A percentile compares a stretch with the other conserved stretches of the same genome.
Evolutionary conservation across 2,113 vertebrate species (phyloP).

Genomic region (Struthio camelus): DNA sequence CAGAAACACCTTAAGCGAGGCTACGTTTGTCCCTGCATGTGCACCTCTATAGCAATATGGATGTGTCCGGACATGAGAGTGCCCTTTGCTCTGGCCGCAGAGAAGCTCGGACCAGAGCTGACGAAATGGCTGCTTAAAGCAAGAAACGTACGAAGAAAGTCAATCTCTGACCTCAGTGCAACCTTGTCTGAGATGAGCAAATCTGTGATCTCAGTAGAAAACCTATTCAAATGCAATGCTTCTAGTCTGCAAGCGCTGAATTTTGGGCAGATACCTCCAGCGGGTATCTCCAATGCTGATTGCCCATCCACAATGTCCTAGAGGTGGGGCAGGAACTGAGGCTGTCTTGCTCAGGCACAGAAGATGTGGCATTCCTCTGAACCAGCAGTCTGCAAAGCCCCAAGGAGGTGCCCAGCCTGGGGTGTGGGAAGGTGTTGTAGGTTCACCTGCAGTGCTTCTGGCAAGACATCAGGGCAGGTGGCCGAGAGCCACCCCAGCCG

Average conservation of each 20-base stretch:
- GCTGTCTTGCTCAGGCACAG: not conserved
- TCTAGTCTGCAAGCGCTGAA: not conserved
- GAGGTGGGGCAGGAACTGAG: not conserved
- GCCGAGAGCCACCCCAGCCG: accelerated
- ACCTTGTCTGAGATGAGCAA: accelerated
- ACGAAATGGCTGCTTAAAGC: not conserved
- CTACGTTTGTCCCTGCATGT: not conserved
- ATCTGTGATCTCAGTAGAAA: accelerated
- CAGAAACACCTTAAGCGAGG: not conserved
- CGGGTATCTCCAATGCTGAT: not conserved
- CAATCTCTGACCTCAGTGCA: accelerated
- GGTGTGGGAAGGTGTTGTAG: not conserved
- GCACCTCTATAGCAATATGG: not conserved
- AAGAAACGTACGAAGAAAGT: accelerated
- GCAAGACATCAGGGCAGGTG: not conserved
- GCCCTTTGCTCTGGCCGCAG: not conserved
- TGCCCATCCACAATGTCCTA: not conserved
- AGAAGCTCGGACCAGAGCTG: not conserved
- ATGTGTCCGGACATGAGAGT: accelerated
- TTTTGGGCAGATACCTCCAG: not conserved
- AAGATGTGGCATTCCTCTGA: accelerated
- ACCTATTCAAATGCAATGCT: accelerated
- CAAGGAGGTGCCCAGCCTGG: no score
- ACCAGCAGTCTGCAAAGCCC: accelerated
- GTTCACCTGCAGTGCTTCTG: not conserved